These are phyloP conservation scores for Sphenopsis melanotis DNA, from an alignment of 2,797 vertebrate species.

Conservation along the genomic window DNA sequence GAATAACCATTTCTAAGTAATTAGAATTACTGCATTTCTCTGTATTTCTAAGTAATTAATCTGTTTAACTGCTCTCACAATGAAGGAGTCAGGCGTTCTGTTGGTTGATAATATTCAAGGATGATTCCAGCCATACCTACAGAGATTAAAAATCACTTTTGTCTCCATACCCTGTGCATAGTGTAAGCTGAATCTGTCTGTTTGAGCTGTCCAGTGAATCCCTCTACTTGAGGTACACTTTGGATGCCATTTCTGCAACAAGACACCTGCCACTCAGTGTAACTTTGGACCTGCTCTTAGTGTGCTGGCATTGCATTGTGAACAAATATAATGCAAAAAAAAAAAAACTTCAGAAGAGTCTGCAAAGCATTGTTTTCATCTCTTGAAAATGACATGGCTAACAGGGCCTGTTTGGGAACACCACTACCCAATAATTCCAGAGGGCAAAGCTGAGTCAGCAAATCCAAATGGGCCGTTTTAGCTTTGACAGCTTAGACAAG, in stretches of 20 bases:
- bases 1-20: slow-evolving; percentile 42
- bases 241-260: neutral
- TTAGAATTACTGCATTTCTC: neutral
- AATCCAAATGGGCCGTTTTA: neutral
- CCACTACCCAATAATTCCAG: neutral
- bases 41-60: slow-evolving; percentile 7
- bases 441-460: neutral
- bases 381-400: neutral
- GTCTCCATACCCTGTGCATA: neutral
- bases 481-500: neutral
- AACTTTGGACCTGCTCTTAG: neutral
- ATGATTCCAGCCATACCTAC: neutral
- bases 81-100: neutral
- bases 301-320: neutral
- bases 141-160: neutral
- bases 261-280: neutral
- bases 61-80: slow-evolving; percentile 13
- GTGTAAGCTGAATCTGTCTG: neutral
- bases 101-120: neutral
- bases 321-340: neutral
- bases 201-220: neutral
- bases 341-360: neutral
- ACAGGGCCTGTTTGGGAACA: neutral
- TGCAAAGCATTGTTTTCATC: neutral
- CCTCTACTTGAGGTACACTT: neutral